Evolutionary conservation across 2,113 vertebrate genomes (phyloP), one percentile per base, ranked within the genome.

Genomic region (Melospiza georgiana): DNA sequence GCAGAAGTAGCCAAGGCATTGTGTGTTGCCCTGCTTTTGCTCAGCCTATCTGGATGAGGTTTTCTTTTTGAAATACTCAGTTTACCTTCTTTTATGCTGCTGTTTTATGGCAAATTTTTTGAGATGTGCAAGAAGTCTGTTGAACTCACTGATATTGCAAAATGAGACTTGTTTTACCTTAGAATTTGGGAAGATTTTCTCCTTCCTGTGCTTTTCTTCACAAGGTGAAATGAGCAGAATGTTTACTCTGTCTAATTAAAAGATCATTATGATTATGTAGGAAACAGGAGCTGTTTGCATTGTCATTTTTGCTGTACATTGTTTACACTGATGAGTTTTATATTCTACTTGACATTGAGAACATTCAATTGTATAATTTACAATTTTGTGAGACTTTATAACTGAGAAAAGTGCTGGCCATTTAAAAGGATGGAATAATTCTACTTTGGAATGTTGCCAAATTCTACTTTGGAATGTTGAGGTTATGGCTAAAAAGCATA

Each of bases 161-260:
- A 44, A 41, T 49, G 11, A 52, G 4, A 2, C 4, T 4, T 48
- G 90, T 90, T 76, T 75, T 84, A 74, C 55, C 35, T 27, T 67
- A 57, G 68, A 41, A 68, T 89, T 37, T 76, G 61, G 39, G 71
- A 84, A 88, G 19, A 35, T 81, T 81, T 57, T 57, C 57, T 58
- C 81, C 27, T 81, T 88, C 67, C 52, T 65, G 0, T 66, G 25
- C 18, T 86, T 77, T 74, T 52, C 41, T 78, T 78, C 31, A 51
- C 73, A 94, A 94, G 67, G 76, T 87, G 86, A 96, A 90, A 35
- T 0, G 2, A 63, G 59, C 59, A 84, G 59, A 51, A 11, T 3
- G 2, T 96, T 97, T 95, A 72, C 73, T 90, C 81, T 94, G 57
- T 72, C 66, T 96, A 92, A 95, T 96, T 93, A 93, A 90, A 96